Conservation (phyloP, 2,888 invertebrate genomes). For the Pollenia amentaria region DNA sequence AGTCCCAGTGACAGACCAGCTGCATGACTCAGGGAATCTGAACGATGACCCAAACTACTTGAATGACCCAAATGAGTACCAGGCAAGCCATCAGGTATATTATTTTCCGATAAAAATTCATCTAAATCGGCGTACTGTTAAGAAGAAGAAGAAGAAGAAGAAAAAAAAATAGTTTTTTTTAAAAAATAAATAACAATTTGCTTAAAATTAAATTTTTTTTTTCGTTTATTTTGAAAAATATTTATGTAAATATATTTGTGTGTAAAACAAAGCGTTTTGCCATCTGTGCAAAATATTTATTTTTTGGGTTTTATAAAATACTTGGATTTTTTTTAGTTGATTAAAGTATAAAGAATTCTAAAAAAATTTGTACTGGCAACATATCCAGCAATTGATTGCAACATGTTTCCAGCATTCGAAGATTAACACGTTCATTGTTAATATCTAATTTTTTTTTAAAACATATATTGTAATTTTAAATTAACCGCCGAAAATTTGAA, state of each 20-base stretch:
- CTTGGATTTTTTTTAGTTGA: constrained; percentile 12
- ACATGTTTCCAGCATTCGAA: too few relatives aligned
- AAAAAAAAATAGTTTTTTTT: not conserved
- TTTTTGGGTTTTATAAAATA: constrained; percentile 22
- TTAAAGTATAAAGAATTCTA: too few relatives aligned
- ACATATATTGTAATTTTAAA: too few relatives aligned
- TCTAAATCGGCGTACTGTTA: constrained; percentile 97
- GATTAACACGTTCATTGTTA: too few relatives aligned
- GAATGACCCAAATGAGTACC: constrained; percentile 86
- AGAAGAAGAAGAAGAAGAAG: constrained; percentile 42
- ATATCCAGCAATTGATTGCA: too few relatives aligned
- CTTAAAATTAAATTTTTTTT: not conserved
- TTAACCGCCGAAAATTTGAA: too few relatives aligned
- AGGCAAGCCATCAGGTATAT: constrained; percentile 92
- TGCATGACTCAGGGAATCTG: constrained; percentile 85
- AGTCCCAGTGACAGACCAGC: constrained; percentile 86
- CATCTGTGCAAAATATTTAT: not conserved
- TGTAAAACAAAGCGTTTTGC: not conserved
- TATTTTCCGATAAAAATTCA: constrained; percentile 98
- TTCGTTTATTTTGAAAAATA: not conserved
- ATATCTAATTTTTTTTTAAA: too few relatives aligned
- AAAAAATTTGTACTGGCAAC: too few relatives aligned
- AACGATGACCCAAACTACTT: constrained; percentile 84
- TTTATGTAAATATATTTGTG: not conserved
- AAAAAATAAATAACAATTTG: not conserved